Evolutionary conservation across 2,888 invertebrate genomes (phyloP).

Genomic region (Bhutanitis thaidina): DNA sequence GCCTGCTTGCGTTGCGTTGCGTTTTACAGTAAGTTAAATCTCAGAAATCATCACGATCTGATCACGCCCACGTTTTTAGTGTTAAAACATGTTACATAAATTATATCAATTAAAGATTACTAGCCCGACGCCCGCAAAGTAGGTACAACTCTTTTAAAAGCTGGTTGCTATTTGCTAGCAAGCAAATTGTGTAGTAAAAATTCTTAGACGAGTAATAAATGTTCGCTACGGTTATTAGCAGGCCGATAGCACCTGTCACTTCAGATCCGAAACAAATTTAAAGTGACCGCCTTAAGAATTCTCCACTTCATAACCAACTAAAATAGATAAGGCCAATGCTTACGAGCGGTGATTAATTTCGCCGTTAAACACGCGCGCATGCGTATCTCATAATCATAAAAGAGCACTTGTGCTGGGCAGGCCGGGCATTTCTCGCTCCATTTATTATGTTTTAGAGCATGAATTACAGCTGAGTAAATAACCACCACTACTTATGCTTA

Average conservation of each 20-base stretch:
- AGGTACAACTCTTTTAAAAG: not conserved
- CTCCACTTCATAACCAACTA: conserved; percentile 22
- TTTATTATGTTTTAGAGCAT: conserved; percentile 53
- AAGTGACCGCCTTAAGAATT: conserved; percentile 21
- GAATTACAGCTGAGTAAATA: conserved; percentile 54
- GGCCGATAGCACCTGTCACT: conserved; percentile 18
- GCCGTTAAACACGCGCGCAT: conserved; percentile 37
- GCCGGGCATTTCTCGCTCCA: conserved; percentile 52
- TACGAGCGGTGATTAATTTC: conserved; percentile 41
- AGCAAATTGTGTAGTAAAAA: conserved; percentile 16
- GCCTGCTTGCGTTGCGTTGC: no score
- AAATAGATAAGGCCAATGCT: conserved; percentile 25
- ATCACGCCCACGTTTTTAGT: no score
- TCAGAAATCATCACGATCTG: no score
- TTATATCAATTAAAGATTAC: not conserved
- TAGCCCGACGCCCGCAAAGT: not conserved
- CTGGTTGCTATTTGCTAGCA: conserved; percentile 12
- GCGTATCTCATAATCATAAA: conserved; percentile 61
- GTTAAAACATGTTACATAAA: not conserved
- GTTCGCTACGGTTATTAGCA: conserved; percentile 29
- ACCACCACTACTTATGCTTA: conserved; percentile 26
- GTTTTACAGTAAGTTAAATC: no score
- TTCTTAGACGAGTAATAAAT: conserved; percentile 24
- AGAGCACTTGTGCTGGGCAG: conserved; percentile 43
- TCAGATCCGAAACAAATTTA: conserved; percentile 22